Evolutionary conservation across 2,888 invertebrate species (phyloP), one percentile per base, ranked within the genome.

Genomic region (Taenaris catops): DNA sequence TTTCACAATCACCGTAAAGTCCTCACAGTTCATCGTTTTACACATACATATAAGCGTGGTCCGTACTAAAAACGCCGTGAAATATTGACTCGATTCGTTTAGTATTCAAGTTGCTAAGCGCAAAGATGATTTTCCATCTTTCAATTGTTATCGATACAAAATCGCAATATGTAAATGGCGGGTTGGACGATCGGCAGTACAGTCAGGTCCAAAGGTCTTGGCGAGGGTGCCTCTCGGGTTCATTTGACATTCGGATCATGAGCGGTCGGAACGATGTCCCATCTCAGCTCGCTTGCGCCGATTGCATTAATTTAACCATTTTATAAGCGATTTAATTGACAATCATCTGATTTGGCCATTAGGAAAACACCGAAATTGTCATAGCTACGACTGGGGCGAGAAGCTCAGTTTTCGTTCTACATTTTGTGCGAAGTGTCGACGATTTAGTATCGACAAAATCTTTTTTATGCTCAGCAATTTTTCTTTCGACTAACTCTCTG

Each of bases 281-380:
- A 76, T 81, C 74, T 73, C 76, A 62, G 71, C 70, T 71, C 70
- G 60, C 79, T 76, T 62, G 60, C 70, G 65, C 71, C 76, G 76
- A 83, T 81, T 79, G 79, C 83, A 81, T 84, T 86, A 83, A 81
- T 83, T 83, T 76, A 67, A 67, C 76, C 76, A 74, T 81, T 83
- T 83, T 79, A 76, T 78, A 76, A 83, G 73, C 79, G 76, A 76
- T 81, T 81, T 83, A 79, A 81, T 78, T 72, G 73, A 75, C 74
- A 74, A 73, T 76, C 65, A 71, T 55, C 60, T 68, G 66, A 74
- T 78, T 75, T 53, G 49, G 60, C 62, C 67, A 65, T 71, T 71
- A 63, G 57, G 48, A 48, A 62, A 65, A 57, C 54, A 49, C 55
- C 47, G 46, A 53, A 57, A 57, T 34, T 20, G 26, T 27, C 4